A percentile compares a stretch with the other conserved stretches of the same genome.
phyloP scores from a whole-genome alignment of 2,113 vertebrate species.

The Emydura subglobosa region DNA sequence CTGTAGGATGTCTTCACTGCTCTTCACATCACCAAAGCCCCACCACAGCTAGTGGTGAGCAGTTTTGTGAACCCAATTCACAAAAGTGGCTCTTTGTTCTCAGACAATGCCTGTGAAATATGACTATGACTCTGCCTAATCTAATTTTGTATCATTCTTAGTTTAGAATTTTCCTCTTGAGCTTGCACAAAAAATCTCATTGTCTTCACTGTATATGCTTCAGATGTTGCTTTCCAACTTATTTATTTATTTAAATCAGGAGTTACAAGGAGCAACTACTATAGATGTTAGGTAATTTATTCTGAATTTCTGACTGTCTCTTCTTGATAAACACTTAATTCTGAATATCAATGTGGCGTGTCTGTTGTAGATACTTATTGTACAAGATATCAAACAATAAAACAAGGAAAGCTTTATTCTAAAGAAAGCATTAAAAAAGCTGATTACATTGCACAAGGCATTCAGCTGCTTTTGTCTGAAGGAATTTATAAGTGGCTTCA shows the following conservation, averaged over 20 bases:
- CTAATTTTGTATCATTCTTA: background rate
- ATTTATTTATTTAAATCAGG: background rate
- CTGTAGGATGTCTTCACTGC: background rate
- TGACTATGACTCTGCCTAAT: background rate
- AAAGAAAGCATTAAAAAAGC: background rate
- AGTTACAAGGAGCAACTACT: background rate
- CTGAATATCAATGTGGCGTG: background rate
- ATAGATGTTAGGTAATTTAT: background rate
- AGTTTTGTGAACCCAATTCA: rapidly evolving
- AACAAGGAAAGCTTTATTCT: background rate
- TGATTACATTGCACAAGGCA: background rate
- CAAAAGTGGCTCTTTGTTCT: background rate
- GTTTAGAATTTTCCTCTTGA: background rate
- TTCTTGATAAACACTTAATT: background rate
- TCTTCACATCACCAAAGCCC: background rate
- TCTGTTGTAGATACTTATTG: background rate
- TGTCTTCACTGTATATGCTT: background rate
- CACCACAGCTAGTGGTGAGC: background rate
- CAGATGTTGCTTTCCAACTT: background rate
- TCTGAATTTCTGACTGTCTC: background rate
- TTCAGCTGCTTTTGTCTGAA: background rate
- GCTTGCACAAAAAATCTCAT: background rate
- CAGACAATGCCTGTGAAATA: background rate
- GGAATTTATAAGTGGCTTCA: background rate
- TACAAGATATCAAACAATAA: background rate